phyloP scores from a whole-genome alignment of 2,888 invertebrate species.

The Clivina fossor region DNA sequence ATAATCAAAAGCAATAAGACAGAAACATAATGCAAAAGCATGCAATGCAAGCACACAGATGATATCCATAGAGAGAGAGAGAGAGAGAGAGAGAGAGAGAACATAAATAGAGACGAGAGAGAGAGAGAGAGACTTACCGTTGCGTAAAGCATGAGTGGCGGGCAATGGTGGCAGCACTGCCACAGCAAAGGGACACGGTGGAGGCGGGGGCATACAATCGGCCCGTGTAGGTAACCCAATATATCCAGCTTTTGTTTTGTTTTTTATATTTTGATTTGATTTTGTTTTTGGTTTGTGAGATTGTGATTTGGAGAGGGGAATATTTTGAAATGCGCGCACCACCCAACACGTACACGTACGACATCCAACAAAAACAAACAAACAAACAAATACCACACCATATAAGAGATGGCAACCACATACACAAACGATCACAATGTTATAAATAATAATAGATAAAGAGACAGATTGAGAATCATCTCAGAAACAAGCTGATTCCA shows the following conservation, averaged over 20 bases:
- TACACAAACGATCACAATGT: too few relatives aligned
- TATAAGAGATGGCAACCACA: constrained; percentile 1
- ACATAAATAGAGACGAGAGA: constrained; percentile 4
- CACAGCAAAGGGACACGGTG: constrained; percentile 58
- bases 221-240: constrained; percentile 50
- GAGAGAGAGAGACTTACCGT: constrained; percentile 47
- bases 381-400: constrained; percentile 36
- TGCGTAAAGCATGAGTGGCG: constrained; percentile 51
- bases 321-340: constrained; percentile 10
- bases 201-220: constrained; percentile 51
- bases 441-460: too few relatives aligned
- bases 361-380: constrained; percentile 29
- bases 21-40: too few relatives aligned
- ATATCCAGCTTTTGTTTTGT: constrained; percentile 29
- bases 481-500: too few relatives aligned
- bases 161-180: constrained; percentile 64
- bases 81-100: constrained; percentile 11
- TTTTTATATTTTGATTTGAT: too few relatives aligned
- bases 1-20: too few relatives aligned
- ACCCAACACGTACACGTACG: constrained; percentile 2
- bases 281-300: too few relatives aligned
- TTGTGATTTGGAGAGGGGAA: constrained; percentile 13
- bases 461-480: too few relatives aligned
- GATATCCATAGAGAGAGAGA: background rate
- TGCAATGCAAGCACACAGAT: background rate